phyloP scores from a whole-genome alignment of 2,888 invertebrate genomes.

The Alsophila aescularia region DNA sequence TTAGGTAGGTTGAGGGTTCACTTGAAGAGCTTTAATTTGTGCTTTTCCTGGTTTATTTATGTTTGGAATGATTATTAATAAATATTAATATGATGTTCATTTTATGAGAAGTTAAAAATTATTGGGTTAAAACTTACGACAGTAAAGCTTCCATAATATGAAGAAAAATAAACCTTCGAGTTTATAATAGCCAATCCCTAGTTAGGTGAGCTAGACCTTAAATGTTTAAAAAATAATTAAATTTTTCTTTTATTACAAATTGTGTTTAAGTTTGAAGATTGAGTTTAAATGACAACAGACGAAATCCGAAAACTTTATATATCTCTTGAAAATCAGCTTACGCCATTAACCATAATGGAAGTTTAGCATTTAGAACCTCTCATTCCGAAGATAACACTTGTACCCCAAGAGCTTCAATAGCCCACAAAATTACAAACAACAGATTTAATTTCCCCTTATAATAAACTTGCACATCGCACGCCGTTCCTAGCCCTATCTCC shows the following conservation, averaged over 20 bases:
- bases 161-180: too few species aligned
- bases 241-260: too few species aligned
- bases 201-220: too few species aligned
- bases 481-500: slow-evolving; percentile 37
- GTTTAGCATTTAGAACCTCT: slow-evolving; percentile 41
- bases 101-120: too few species aligned
- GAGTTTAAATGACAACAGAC: slow-evolving; percentile 14
- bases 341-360: slow-evolving; percentile 37
- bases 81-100: too few species aligned
- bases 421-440: slow-evolving; percentile 56
- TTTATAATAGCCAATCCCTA: too few species aligned
- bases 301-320: slow-evolving; percentile 19
- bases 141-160: too few species aligned
- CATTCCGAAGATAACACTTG: slow-evolving; percentile 46
- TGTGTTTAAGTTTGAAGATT: background rate
- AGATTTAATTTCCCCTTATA: slow-evolving; percentile 65
- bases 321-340: slow-evolving; percentile 27
- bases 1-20: background rate
- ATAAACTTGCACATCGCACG: slow-evolving; percentile 40
- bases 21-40: background rate
- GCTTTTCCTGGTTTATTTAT: background rate
- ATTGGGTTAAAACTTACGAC: too few species aligned
- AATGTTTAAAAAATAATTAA: too few species aligned
- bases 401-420: slow-evolving; percentile 45
- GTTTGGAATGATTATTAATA: background rate